Evolutionary conservation across 2,113 vertebrate species (phyloP).

Genomic region (Guaruba guarouba): DNA sequence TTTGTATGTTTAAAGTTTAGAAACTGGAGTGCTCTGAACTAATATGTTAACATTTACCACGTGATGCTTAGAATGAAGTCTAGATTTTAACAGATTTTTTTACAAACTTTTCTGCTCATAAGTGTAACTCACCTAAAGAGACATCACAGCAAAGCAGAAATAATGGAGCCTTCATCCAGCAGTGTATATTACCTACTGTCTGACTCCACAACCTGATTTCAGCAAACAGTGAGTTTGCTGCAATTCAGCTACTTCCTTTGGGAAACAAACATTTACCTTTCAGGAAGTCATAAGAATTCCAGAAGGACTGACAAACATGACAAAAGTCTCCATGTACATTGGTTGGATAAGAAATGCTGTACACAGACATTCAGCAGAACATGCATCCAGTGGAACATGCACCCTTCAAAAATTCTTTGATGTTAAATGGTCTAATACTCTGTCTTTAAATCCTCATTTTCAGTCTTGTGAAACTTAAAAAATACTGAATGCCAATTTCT

Average conservation of each 20-base stretch:
- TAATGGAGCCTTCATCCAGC: not conserved
- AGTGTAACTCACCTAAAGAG: not conserved
- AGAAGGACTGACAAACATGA: not conserved
- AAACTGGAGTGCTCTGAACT: not conserved
- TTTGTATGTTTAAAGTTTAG: not conserved
- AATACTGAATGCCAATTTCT: not conserved
- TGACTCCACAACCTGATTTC: not conserved
- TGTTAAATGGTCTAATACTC: not conserved
- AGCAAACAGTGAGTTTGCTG: not conserved
- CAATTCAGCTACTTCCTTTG: not conserved
- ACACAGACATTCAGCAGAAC: not conserved
- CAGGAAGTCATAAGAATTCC: not conserved
- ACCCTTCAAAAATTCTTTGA: not conserved
- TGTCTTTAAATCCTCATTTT: not conserved
- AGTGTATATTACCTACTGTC: too few species aligned
- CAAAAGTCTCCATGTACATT: not conserved
- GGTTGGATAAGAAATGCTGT: not conserved
- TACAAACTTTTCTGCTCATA: not conserved
- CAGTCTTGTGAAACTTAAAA: not conserved
- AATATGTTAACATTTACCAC: not conserved
- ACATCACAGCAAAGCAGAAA: not conserved
- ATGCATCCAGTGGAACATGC: not conserved
- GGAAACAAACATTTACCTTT: not conserved
- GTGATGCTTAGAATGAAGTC: not conserved
- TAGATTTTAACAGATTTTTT: not conserved